A percentile compares a stretch with the other conserved stretches of the same genome.
Conservation (phyloP, 2,888 invertebrate genomes). For the Taenaris catops region DNA sequence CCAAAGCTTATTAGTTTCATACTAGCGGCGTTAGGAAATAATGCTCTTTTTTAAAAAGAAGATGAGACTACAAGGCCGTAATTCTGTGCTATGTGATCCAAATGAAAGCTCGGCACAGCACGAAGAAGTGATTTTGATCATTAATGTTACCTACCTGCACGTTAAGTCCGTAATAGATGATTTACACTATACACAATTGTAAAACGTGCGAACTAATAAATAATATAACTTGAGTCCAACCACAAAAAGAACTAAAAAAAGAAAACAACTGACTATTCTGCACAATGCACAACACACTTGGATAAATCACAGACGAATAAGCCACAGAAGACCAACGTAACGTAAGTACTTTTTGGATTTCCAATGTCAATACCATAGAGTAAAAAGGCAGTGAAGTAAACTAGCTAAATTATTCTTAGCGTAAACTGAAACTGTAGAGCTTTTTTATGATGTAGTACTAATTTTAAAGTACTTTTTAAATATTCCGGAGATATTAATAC, state of each 20-base stretch:
- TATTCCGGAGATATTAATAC: too few relatives aligned
- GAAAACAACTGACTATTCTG: constrained; percentile 28
- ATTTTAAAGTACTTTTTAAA: too few relatives aligned
- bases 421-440: too few relatives aligned
- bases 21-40: too few relatives aligned
- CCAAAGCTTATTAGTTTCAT: not conserved
- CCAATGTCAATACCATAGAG: too few relatives aligned
- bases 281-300: constrained; percentile 31
- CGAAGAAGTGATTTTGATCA: constrained; percentile 25
- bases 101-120: constrained; percentile 18
- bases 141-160: constrained; percentile 27
- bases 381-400: too few relatives aligned
- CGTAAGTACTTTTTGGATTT: too few relatives aligned
- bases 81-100: constrained; percentile 20
- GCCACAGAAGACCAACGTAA: constrained; percentile 19
- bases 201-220: constrained; percentile 11
- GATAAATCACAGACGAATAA: constrained; percentile 9
- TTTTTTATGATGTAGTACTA: too few relatives aligned
- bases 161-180: constrained; percentile 4
- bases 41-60: constrained; percentile 1
- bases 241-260: constrained; percentile 28
- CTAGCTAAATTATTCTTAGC: too few relatives aligned
- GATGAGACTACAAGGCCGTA: constrained; percentile 19
- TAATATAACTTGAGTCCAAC: constrained; percentile 12
- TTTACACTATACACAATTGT: constrained; percentile 11